Percentiles rank a stretch among this genome's conserved stretches.
Conservation (phyloP, 2,888 invertebrate species). For the Marasmarcha lunaedactyla region DNA sequence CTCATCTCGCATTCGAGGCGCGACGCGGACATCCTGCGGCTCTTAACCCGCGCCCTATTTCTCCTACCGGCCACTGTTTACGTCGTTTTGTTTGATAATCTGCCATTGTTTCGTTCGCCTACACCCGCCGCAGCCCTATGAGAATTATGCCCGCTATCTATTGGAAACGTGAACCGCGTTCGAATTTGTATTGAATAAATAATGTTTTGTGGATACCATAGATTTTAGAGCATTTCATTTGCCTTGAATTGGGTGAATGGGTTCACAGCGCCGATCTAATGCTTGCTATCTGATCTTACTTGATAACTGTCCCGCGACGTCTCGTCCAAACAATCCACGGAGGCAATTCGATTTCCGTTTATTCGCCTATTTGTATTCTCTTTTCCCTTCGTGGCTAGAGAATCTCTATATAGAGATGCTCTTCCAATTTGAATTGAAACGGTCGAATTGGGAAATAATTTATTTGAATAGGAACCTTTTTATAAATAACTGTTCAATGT, state of each 20-base stretch:
- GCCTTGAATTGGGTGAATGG: background rate
- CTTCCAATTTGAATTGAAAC: constrained; percentile 66
- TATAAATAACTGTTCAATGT: constrained; percentile 39
- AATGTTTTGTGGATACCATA: constrained; percentile 17
- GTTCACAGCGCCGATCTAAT: no score
- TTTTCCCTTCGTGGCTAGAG: constrained; percentile 52
- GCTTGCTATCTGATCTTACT: constrained; percentile 13
- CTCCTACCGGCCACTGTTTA: constrained; percentile 56
- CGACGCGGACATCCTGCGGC: constrained; percentile 51
- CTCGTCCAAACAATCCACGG: constrained; percentile 49
- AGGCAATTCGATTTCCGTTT: constrained; percentile 56
- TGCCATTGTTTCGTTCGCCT: constrained; percentile 60
- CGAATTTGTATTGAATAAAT: constrained; percentile 54
- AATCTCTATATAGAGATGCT: constrained; percentile 59
- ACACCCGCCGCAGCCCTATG: constrained; percentile 43
- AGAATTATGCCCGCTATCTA: constrained; percentile 65
- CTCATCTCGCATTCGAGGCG: constrained; percentile 63
- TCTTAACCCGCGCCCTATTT: constrained; percentile 61
- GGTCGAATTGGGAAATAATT: constrained; percentile 59
- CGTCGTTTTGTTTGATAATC: constrained; percentile 68
- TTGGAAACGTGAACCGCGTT: constrained; percentile 54
- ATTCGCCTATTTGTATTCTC: constrained; percentile 62
- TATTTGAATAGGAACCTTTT: constrained; percentile 55
- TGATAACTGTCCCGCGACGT: constrained; percentile 24
- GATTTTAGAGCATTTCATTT: background rate